Percentiles rank a stretch among this genome's conserved stretches.
phyloP scores from a whole-genome alignment of 2,113 vertebrate genomes.

The Elachura formosa region DNA sequence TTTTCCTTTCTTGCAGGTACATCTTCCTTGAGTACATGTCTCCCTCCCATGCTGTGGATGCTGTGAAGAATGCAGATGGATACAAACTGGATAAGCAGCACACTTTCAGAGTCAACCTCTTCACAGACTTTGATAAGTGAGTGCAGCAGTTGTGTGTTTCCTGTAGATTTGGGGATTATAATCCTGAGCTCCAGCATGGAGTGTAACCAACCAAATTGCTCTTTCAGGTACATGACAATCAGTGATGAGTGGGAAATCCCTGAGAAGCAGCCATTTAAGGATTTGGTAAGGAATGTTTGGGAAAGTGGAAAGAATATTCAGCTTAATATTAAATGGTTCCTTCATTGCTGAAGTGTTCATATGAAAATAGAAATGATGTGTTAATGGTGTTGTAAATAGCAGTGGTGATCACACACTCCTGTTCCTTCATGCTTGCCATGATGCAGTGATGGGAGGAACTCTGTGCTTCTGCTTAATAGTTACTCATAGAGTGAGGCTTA shows the following conservation, averaged over 20 bases:
- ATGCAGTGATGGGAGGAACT: neutral
- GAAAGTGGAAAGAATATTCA: neutral
- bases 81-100: slow-evolving; percentile 98
- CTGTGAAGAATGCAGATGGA: slow-evolving; percentile 93
- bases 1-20: slow-evolving; percentile 71
- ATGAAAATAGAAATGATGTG: neutral
- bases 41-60: slow-evolving; percentile 88
- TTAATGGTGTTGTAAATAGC: neutral
- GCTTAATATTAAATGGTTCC: neutral
- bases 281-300: slow-evolving; percentile 80
- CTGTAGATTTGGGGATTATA: neutral
- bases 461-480: neutral
- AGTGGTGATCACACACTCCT: neutral
- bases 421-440: neutral
- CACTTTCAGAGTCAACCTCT: slow-evolving; percentile 95
- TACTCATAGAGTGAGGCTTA: neutral
- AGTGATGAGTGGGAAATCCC: slow-evolving; percentile 96
- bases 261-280: slow-evolving; percentile 97
- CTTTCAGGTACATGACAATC: slow-evolving; percentile 91
- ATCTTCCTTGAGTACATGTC: slow-evolving; percentile 95
- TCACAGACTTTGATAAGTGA: slow-evolving; percentile 98
- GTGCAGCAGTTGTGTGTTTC: neutral
- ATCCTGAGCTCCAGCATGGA: neutral
- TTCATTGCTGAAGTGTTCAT: neutral
- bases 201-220: neutral